A percentile compares a stretch with the other conserved stretches of the same genome.
Conservation (phyloP, 2,888 invertebrate species). For the Anoplius nigerrimus region DNA sequence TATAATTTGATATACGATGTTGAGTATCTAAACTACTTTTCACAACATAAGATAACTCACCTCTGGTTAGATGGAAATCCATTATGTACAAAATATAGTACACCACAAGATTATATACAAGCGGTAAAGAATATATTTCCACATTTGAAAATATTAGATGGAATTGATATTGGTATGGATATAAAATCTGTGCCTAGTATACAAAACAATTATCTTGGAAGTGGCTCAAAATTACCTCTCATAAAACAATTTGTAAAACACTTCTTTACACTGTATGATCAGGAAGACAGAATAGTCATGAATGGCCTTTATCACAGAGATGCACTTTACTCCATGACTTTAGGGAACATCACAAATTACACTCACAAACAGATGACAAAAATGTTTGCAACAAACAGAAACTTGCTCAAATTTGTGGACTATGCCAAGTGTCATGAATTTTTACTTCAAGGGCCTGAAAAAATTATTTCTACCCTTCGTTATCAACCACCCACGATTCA, state of each 20-base stretch:
- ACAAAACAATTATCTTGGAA: slow-evolving; percentile 60
- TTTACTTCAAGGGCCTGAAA: slow-evolving; percentile 68
- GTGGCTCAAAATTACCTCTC: slow-evolving; percentile 56
- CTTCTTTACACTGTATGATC: slow-evolving; percentile 70
- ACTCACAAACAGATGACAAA: slow-evolving; percentile 66
- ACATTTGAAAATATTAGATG: slow-evolving; percentile 66
- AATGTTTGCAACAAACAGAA: slow-evolving; percentile 65
- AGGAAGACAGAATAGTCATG: slow-evolving; percentile 66
- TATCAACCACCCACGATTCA: slow-evolving; percentile 68
- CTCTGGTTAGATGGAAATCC: slow-evolving; percentile 72
- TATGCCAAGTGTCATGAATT: slow-evolving; percentile 71
- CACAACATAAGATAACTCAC: slow-evolving; percentile 68
- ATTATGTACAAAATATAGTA: slow-evolving; percentile 60
- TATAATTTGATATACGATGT: slow-evolving; percentile 65
- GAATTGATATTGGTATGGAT: slow-evolving; percentile 63
- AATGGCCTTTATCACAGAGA: slow-evolving; percentile 69
- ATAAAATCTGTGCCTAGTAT: slow-evolving; percentile 57
- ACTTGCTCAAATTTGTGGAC: slow-evolving; percentile 71
- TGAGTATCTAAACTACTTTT: slow-evolving; percentile 61
- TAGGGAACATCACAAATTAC: slow-evolving; percentile 62
- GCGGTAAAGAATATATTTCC: slow-evolving; percentile 66
- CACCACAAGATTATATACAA: slow-evolving; percentile 63
- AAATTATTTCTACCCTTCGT: slow-evolving; percentile 64
- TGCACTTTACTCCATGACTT: slow-evolving; percentile 69
- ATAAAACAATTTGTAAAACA: slow-evolving; percentile 70